Evolutionary conservation across 2,113 vertebrate genomes (phyloP).

Genomic region (Gasterosteus aculeatus): DNA sequence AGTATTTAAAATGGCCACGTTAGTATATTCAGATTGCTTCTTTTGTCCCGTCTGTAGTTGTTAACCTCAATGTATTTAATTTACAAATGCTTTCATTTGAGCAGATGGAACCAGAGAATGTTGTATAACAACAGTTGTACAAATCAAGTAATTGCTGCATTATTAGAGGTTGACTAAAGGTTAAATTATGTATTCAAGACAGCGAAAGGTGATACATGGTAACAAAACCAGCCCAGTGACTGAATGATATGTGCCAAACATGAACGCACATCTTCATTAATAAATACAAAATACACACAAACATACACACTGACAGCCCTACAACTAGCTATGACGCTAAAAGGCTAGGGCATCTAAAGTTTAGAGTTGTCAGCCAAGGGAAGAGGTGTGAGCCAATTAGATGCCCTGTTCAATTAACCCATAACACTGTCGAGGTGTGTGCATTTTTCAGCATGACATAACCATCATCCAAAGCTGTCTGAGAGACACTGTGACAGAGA

Average conservation of each 20-base stretch:
- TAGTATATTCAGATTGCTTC: not conserved
- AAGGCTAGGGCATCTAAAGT: slow-evolving; percentile 15
- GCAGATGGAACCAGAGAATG: not conserved
- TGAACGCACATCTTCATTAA: not conserved
- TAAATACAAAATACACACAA: slow-evolving; percentile 7
- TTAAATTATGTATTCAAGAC: not conserved
- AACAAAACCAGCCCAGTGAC: not conserved
- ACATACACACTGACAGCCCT: not conserved
- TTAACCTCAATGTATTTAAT: not conserved
- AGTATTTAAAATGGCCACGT: not conserved
- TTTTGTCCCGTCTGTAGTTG: not conserved
- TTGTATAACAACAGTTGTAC: not conserved
- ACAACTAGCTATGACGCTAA: not conserved
- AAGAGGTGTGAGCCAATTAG: slow-evolving; percentile 75
- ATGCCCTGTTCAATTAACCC: slow-evolving; percentile 82
- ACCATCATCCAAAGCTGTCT: slow-evolving; percentile 56
- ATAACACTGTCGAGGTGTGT: slow-evolving; percentile 76
- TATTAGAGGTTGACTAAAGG: not conserved
- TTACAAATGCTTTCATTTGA: not conserved
- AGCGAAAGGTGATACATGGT: not conserved
- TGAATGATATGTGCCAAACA: not conserved
- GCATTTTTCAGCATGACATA: slow-evolving; percentile 67
- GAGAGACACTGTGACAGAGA: slow-evolving; percentile 48
- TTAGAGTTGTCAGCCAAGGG: slow-evolving; percentile 70
- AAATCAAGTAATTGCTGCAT: not conserved